phyloP scores from a whole-genome alignment of 1,140 invertebrate genomes.

The Drosophila pseudoananassae region DNA sequence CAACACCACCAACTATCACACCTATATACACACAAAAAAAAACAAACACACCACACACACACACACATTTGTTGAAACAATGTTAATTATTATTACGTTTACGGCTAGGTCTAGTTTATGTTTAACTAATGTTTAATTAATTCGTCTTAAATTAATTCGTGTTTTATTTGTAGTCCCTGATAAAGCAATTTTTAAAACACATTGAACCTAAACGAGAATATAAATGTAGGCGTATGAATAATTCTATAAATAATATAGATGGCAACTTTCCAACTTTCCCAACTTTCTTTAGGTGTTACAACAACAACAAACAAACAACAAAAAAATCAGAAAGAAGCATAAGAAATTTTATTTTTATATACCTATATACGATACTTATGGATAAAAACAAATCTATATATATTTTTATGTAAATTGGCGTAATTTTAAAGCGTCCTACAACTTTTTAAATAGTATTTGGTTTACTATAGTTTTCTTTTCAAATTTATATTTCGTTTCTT shows the following conservation, averaged over 20 bases:
- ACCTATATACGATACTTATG: constrained; percentile 52
- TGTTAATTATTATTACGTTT: constrained; percentile 79
- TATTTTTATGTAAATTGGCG: constrained; percentile 72
- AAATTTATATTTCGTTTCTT: constrained; percentile 26
- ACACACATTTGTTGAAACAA: constrained; percentile 80
- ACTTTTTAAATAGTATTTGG: constrained; percentile 47
- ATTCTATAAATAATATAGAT: constrained; percentile 15
- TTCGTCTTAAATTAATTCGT: constrained; percentile 68
- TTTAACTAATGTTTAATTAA: constrained; percentile 67
- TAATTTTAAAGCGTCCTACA: constrained; percentile 54
- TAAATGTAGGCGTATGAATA: constrained; percentile 29
- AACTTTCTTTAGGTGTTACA: constrained; percentile 33
- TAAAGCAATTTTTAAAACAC: constrained; percentile 56
- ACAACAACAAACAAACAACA: constrained; percentile 16
- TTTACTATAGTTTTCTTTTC: constrained; percentile 27
- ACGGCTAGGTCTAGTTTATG: constrained; percentile 65
- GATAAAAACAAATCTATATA: constrained; percentile 55
- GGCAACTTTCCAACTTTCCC: no score
- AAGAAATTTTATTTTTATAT: constrained; percentile 75
- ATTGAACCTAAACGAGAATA: constrained; percentile 42
- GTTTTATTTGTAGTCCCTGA: constrained; percentile 60
- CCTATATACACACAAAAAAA: constrained; percentile 23
- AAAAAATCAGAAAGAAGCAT: constrained; percentile 42
- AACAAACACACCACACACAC: constrained; percentile 42
- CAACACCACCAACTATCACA: constrained; percentile 58